Evolutionary conservation across 2,888 invertebrate species (phyloP), one percentile per base, ranked within the genome.

Genomic region (Eupithecia dodoneata): DNA sequence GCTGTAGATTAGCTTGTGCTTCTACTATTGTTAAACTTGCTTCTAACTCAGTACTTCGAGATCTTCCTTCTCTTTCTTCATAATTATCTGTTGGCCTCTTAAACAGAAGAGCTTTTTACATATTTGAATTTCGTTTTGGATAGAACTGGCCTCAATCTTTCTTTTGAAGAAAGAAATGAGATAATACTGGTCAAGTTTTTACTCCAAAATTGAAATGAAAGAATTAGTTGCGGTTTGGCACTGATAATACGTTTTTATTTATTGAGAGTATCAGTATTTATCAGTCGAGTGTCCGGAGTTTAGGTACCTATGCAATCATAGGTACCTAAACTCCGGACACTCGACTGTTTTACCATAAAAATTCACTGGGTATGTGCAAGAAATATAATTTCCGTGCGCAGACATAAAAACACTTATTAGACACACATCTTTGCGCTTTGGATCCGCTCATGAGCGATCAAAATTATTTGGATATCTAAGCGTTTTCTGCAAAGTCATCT

Each of bases 1-100:
- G 84, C 83, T 77, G 86, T 88, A 87, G 85, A 88, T 88, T 88
- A 87, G 82, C 81, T 87, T 83, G 80, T n/a, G 77, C 76, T 84
- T 85, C 84, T 87, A 89, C 89, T 81, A 83, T 72, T 75, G 80
- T 79, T 77, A 6, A 66, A 13, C 41, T 13, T 66, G 13, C 4
- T 5, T 42, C 42, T 18, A n/a, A 55, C n/a, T n/a, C 7, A 55
- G 18, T 6, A 7, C 9, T 55, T 55, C 2, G 55, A 18, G 59
- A 59, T 59, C n/a, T 6, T 55, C n/a, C n/a, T 55, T 7, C 2
- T 55, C n/a, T 2, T 47, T 47, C 45, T 45, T 45, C 6, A 45
- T 45, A 45, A 45, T 45, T 6, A 45, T 45, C 45, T 30, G 30
- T 1, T 30, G 30, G 30, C 30, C n/a, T n/a, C n/a, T n/a, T n/a